Evolutionary conservation across 1,140 invertebrate species (phyloP).

Genomic region (Drosophila punjabiensis): DNA sequence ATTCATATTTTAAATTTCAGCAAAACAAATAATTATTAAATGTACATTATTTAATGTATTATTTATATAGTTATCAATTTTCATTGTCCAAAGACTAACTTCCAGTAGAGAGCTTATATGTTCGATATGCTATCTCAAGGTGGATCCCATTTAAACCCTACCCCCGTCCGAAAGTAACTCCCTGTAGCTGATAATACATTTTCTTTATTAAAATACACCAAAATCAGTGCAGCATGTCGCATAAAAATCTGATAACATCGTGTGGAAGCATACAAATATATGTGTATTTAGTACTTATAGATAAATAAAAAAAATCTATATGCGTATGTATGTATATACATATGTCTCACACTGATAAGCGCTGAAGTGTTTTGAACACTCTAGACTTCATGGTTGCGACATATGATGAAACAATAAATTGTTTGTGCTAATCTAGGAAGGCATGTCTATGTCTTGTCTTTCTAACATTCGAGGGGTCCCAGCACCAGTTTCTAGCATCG

Average conservation of each 20-base stretch:
- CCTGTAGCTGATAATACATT: neutral
- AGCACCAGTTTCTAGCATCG: conserved; percentile 4
- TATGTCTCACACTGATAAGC: conserved; percentile 2
- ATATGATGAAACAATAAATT: conserved; percentile 42
- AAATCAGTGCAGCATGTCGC: neutral
- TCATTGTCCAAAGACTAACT: neutral
- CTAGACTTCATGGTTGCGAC: conserved; percentile 21
- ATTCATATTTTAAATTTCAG: neutral
- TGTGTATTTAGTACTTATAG: conserved; percentile 6
- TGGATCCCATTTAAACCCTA: neutral
- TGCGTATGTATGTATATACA: neutral
- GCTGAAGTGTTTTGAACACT: conserved; percentile 15
- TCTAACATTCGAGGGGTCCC: conserved; percentile 20
- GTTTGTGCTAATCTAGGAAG: conserved; percentile 46
- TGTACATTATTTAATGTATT: neutral
- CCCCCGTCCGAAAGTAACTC: neutral
- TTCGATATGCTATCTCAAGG: neutral
- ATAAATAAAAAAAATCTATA: conserved; percentile 1
- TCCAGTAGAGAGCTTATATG: neutral
- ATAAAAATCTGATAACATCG: conserved; percentile 1
- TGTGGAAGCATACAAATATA: neutral
- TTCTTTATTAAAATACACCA: neutral
- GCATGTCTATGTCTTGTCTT: neutral
- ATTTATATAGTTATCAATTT: neutral
- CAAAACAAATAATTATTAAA: neutral